Conservation (phyloP, 2,888 invertebrate species). For the Dicroscelio sp. region DNA sequence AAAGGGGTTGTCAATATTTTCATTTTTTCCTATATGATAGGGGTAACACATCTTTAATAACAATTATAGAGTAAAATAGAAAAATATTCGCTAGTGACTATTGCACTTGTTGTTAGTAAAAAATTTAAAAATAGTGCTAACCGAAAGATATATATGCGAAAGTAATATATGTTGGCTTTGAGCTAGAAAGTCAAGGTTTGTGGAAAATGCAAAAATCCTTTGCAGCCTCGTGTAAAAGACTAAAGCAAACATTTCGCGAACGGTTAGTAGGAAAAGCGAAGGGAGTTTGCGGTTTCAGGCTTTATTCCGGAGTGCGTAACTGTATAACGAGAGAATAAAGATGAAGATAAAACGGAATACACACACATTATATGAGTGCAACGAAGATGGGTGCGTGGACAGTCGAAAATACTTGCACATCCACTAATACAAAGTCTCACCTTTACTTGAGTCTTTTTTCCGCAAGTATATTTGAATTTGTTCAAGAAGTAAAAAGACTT, state of each 20-base stretch:
- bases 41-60: no score
- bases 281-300: slow-evolving; percentile 89
- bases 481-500: slow-evolving; percentile 59
- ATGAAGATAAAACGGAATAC: slow-evolving; percentile 70
- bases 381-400: slow-evolving; percentile 52
- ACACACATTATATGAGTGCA: slow-evolving; percentile 24
- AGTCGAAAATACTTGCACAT: slow-evolving; percentile 60
- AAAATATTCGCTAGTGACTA: no score
- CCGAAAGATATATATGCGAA: no score
- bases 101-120: no score
- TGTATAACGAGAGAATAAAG: slow-evolving; percentile 84
- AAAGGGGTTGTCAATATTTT: no score
- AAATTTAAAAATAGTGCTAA: no score
- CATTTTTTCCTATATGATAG: no score
- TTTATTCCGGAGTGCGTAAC: slow-evolving; percentile 87
- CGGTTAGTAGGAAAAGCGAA: slow-evolving; percentile 89
- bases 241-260: slow-evolving; percentile 90
- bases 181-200: slow-evolving; percentile 71
- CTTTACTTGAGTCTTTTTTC: slow-evolving; percentile 27
- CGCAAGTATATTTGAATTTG: slow-evolving; percentile 53
- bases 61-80: no score
- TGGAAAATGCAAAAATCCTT: slow-evolving; percentile 89
- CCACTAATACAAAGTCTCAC: slow-evolving; percentile 42
- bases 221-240: slow-evolving; percentile 86
- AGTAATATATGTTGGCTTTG: slow-evolving; percentile 52